Evolutionary conservation across 2,888 invertebrate species (phyloP).

Genomic region (Hirtodrosophila confusa): DNA sequence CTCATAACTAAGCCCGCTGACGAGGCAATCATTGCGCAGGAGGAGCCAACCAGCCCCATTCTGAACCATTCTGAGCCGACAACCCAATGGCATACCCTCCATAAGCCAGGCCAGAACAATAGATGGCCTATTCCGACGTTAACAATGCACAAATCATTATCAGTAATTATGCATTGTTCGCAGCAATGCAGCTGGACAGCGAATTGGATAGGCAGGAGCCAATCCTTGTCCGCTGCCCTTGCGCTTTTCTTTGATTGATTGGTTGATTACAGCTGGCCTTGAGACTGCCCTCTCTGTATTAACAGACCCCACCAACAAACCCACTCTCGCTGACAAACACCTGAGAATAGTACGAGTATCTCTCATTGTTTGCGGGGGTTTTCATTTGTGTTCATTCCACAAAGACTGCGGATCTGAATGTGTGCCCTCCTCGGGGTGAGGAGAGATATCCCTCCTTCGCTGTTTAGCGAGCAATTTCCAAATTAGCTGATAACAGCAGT

Average conservation of each 20-base stretch:
- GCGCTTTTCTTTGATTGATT: conserved; percentile 68
- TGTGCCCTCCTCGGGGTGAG: no score
- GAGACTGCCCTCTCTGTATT: conserved; percentile 48
- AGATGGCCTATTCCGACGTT: conserved; percentile 50
- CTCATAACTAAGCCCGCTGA: conserved; percentile 55
- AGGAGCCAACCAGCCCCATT: conserved; percentile 23
- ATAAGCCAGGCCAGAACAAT: conserved; percentile 56
- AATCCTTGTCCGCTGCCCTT: conserved; percentile 25
- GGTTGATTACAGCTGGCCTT: conserved; percentile 68
- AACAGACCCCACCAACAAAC: conserved; percentile 1
- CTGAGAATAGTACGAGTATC: no score
- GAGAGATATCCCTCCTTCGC: neutral
- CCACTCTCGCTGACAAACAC: neutral
- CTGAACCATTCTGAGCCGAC: conserved; percentile 6
- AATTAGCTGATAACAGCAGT: conserved; percentile 11
- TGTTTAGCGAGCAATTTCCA: conserved; percentile 8
- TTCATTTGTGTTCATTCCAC: neutral
- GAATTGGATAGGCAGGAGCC: conserved; percentile 15
- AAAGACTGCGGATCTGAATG: no score
- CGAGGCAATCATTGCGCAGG: conserved; percentile 46
- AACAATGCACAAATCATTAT: conserved; percentile 77
- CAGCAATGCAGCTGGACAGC: conserved; percentile 7
- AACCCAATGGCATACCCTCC: conserved; percentile 3
- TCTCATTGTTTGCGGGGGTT: no score
- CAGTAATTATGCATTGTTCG: conserved; percentile 78